Percentiles rank a stretch among this genome's conserved stretches.
Evolutionary conservation across 2,113 vertebrate genomes (phyloP).

Genomic region (Cephalopholis sonnerati): DNA sequence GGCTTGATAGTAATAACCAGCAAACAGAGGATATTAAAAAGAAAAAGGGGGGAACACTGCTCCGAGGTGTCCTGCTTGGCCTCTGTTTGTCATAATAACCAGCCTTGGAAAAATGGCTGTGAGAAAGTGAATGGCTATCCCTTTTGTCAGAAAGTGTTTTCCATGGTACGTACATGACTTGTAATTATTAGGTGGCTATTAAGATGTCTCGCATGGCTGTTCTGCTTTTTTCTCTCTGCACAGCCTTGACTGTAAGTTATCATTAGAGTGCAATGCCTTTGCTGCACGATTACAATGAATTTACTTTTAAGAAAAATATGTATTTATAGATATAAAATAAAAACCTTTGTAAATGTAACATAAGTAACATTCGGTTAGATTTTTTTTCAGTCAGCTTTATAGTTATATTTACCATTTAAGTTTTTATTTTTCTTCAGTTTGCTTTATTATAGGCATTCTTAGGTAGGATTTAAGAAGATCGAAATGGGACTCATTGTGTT

Average conservation of each 20-base stretch:
- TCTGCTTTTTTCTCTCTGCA: constrained; percentile 15
- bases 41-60: not conserved
- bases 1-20: constrained; percentile 44
- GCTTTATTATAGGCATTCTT: not conserved
- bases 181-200: constrained; percentile 42
- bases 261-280: not conserved
- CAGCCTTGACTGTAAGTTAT: not conserved
- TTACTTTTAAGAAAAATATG: not conserved
- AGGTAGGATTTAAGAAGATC: not conserved
- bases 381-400: not conserved
- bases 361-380: not conserved
- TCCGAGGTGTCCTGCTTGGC: constrained; percentile 16
- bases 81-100: constrained; percentile 17
- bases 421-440: no score
- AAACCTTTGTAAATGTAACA: not conserved
- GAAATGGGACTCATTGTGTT: not conserved
- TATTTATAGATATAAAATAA: not conserved
- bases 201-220: not conserved
- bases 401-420: not conserved
- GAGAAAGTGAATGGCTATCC: constrained; percentile 20
- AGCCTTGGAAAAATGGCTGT: constrained; percentile 16
- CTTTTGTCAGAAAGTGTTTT: constrained; percentile 33
- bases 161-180: not conserved
- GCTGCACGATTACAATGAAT: not conserved
- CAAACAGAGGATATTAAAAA: constrained; percentile 27